phyloP scores from a whole-genome alignment of 1,140 invertebrate species.

The Trichonephila clavipes region DNA sequence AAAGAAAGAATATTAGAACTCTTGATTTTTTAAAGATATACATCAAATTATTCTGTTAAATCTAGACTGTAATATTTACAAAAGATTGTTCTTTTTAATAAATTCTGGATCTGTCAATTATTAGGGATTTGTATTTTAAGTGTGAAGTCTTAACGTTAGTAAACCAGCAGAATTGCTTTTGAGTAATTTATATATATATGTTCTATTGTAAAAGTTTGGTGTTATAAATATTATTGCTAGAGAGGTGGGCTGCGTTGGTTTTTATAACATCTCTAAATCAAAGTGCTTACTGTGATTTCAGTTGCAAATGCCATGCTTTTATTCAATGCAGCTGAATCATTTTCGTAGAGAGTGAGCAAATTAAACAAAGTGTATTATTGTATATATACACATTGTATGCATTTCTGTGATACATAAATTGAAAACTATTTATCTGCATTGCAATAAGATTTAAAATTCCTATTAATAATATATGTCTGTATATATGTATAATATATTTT shows the following conservation, averaged over 20 bases:
- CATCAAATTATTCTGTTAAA: too few species aligned
- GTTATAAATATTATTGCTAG: not conserved
- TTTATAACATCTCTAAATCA: conserved; percentile 54
- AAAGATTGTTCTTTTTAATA: not conserved
- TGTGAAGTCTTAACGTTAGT: not conserved
- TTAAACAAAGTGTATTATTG: conserved; percentile 39
- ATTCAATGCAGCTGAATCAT: conserved; percentile 66
- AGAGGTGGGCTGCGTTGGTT: not conserved
- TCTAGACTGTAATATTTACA: too few species aligned
- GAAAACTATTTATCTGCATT: conserved; percentile 21
- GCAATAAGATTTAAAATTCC: conserved; percentile 22
- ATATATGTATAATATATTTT: conserved; percentile 43
- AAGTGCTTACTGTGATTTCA: conserved; percentile 75
- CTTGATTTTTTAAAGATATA: too few species aligned
- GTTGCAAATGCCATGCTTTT: conserved; percentile 73
- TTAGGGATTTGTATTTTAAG: not conserved
- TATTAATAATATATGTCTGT: conserved; percentile 6
- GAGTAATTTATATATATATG: not conserved
- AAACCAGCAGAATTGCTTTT: not conserved
- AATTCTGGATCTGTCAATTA: conserved; percentile 32
- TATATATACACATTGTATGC: conserved; percentile 54
- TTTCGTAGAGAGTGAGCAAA: conserved; percentile 37
- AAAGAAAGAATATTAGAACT: too few species aligned
- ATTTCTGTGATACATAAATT: conserved; percentile 68
- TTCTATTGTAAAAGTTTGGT: not conserved